These are phyloP conservation scores for Cylindroiulus punctatus DNA, from an alignment of 2,888 invertebrate genomes.

Conservation along the genomic window DNA sequence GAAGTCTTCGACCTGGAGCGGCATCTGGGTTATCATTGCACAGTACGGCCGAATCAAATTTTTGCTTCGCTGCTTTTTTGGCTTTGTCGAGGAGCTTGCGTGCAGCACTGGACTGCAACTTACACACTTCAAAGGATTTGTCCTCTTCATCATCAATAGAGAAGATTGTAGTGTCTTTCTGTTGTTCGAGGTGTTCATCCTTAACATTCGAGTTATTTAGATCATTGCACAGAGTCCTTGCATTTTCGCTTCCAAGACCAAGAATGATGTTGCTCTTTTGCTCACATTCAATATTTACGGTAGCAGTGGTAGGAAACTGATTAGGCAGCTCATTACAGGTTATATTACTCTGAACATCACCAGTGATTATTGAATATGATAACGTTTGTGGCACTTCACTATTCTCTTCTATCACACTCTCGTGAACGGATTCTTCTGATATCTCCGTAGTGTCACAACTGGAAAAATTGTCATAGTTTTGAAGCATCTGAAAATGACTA, in stretches of 20 bases:
- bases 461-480: background rate
- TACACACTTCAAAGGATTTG: background rate
- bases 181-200: background rate
- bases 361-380: background rate
- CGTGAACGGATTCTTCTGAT: background rate
- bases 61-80: constrained; percentile 6
- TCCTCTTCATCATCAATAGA: background rate
- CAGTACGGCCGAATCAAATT: background rate
- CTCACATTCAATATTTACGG: background rate
- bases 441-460: background rate
- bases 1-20: background rate
- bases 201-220: background rate
- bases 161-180: background rate
- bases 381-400: background rate
- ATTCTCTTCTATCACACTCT: constrained; percentile 40
- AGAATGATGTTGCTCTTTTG: background rate
- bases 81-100: constrained; percentile 23
- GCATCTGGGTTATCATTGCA: background rate
- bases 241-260: no score
- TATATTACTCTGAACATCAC: background rate
- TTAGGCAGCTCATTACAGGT: background rate
- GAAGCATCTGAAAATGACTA: background rate
- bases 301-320: background rate
- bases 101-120: constrained; percentile 25
- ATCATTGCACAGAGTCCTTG: background rate